Percentiles rank a stretch among this genome's conserved stretches.
phyloP scores from a whole-genome alignment of 2,888 invertebrate genomes.

The Agriopis marginaria region DNA sequence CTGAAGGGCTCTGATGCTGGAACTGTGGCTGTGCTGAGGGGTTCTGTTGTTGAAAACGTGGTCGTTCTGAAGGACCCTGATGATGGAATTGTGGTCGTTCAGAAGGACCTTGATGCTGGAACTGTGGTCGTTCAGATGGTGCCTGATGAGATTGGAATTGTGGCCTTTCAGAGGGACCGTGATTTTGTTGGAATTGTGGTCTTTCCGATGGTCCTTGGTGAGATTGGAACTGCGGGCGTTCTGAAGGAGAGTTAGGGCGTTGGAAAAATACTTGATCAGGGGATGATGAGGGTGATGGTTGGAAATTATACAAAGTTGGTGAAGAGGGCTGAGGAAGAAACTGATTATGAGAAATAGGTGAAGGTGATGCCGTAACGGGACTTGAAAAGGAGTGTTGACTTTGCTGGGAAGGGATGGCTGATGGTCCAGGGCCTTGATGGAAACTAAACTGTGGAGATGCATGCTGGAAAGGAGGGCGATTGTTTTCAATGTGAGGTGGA shows the following conservation, averaged over 20 bases:
- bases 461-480: constrained; percentile 75
- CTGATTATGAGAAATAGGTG: constrained; percentile 69
- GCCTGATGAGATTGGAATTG: constrained; percentile 56
- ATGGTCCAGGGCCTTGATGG: constrained; percentile 76
- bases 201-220: constrained; percentile 60
- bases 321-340: constrained; percentile 78
- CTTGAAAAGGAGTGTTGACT: constrained; percentile 66
- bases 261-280: constrained; percentile 56
- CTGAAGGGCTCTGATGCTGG: constrained; percentile 59
- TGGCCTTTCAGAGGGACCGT: constrained; percentile 66
- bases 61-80: constrained; percentile 71
- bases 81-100: constrained; percentile 59
- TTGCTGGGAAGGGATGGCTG: constrained; percentile 60
- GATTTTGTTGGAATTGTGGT: constrained; percentile 32
- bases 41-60: constrained; percentile 42
- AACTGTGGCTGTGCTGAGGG: constrained; percentile 61
- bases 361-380: constrained; percentile 62
- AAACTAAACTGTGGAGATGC: constrained; percentile 78
- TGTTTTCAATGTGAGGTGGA: constrained; percentile 75
- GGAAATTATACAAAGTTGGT: constrained; percentile 74
- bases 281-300: constrained; percentile 67
- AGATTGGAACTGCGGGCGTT: constrained; percentile 60
- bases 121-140: constrained; percentile 67
- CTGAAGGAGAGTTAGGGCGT: constrained; percentile 65
- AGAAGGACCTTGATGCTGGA: constrained; percentile 61